These are phyloP conservation scores for Megalops atlanticus DNA, from an alignment of 2,113 vertebrate genomes.

Conservation along the genomic window DNA sequence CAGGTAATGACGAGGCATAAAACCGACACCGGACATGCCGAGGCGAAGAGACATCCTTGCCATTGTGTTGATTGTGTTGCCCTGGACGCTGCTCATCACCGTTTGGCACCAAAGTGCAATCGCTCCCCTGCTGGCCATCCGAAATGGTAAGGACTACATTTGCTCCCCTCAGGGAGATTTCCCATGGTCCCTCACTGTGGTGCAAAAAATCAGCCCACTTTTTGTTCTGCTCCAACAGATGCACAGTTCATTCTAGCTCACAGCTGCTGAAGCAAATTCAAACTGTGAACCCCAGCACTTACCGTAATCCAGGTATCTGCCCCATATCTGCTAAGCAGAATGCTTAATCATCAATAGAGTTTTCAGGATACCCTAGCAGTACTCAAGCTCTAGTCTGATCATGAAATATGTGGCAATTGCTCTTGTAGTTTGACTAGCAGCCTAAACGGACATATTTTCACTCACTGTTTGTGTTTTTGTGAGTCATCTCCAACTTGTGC, in stretches of 20 bases:
- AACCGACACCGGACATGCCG: slow-evolving; percentile 98
- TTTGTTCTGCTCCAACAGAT: neutral
- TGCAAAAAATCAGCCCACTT: neutral
- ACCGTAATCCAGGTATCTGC: slow-evolving; percentile 7
- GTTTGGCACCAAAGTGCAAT: slow-evolving; percentile 98
- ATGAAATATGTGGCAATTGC: neutral
- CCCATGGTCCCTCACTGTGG: neutral
- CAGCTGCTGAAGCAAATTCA: neutral
- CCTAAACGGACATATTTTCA: neutral
- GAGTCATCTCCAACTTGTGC: slow-evolving; percentile 8
- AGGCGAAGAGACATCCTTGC: slow-evolving; percentile 99
- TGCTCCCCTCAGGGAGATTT: neutral
- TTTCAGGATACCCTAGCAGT: neutral
- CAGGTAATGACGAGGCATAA: slow-evolving; percentile 89
- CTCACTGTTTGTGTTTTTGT: slow-evolving; percentile 10
- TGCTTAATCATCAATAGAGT: neutral
- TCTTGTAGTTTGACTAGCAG: neutral
- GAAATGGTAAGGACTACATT: slow-evolving; percentile 84
- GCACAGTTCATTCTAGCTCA: neutral
- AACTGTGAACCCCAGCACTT: neutral
- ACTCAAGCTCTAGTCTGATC: neutral
- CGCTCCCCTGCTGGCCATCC: slow-evolving; percentile 88
- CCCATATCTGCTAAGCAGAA: neutral
- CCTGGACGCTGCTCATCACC: slow-evolving; percentile 98
- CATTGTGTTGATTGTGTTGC: slow-evolving; percentile 97